Percentiles rank a stretch among this genome's conserved stretches.
These are phyloP conservation scores for Netelia virgata DNA, from an alignment of 2,888 invertebrate species.

Conservation along the genomic window DNA sequence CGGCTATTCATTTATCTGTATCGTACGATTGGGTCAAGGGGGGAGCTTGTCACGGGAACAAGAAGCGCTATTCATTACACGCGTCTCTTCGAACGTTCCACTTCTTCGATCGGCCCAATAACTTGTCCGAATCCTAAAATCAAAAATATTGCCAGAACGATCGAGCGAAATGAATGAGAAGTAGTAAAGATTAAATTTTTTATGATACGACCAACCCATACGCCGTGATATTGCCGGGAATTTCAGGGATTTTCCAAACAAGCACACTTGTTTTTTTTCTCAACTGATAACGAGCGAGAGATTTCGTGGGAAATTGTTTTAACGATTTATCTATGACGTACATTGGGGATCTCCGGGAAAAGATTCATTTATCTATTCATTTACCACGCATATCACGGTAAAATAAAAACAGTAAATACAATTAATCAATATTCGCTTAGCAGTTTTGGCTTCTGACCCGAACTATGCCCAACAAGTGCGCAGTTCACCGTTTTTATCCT, in stretches of 20 bases:
- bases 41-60: constrained; percentile 69
- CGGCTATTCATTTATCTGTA: constrained; percentile 69
- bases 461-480: no score
- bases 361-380: no score
- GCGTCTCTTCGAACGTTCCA: constrained; percentile 1
- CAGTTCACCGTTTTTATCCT: no score
- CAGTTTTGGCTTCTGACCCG: no score
- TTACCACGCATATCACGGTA: no score
- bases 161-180: constrained; percentile 10
- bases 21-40: constrained; percentile 72
- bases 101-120: constrained; percentile 31
- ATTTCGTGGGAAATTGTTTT: background rate
- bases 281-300: background rate
- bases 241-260: background rate
- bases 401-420: no score
- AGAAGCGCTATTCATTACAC: constrained; percentile 63
- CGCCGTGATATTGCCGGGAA: background rate
- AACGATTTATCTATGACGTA: background rate
- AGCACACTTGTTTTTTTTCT: background rate
- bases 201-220: no score
- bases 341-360: background rate
- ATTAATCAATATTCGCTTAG: no score
- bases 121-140: constrained; percentile 41
- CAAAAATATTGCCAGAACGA: background rate
- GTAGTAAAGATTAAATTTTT: background rate